Evolutionary conservation across 2,113 vertebrate genomes (phyloP).

Genomic region (Tenebrosternarchus preto): DNA sequence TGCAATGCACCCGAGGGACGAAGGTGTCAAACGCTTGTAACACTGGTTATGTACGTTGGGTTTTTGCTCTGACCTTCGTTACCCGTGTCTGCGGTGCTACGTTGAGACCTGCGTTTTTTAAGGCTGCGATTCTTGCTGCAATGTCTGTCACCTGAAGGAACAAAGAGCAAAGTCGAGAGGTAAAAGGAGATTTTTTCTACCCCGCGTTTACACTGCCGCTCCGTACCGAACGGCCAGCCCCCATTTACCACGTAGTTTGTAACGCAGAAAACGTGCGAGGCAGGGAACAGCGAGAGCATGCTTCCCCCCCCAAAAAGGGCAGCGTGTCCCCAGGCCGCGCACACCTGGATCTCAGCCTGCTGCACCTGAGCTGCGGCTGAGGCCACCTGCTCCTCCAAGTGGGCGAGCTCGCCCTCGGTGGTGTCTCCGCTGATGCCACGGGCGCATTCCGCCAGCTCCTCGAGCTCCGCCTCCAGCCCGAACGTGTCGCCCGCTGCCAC

Average conservation of each 20-base stretch:
- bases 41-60: slow-evolving; percentile 35
- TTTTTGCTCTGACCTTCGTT: slow-evolving; percentile 63
- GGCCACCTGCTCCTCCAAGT: slow-evolving; percentile 93
- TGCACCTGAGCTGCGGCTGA: slow-evolving; percentile 91
- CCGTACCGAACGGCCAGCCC: neutral
- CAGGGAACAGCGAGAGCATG: no score
- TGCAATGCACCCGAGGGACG: neutral
- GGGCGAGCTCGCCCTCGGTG: slow-evolving; percentile 79
- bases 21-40: slow-evolving; percentile 6
- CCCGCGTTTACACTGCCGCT: neutral
- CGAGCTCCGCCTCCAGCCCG: slow-evolving; percentile 86
- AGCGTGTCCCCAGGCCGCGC: slow-evolving; percentile 16
- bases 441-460: slow-evolving; percentile 84
- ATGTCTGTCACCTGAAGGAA: slow-evolving; percentile 85
- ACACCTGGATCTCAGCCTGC: slow-evolving; percentile 91
- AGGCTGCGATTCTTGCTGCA: slow-evolving; percentile 90
- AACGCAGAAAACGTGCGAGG: no score
- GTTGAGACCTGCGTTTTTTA: slow-evolving; percentile 91
- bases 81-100: slow-evolving; percentile 84
- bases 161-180: neutral
- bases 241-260: no score
- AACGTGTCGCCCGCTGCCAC: slow-evolving; percentile 87
- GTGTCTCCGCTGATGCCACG: slow-evolving; percentile 82
- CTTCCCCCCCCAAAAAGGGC: no score
- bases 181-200: neutral